A percentile compares a stretch with the other conserved stretches of the same genome.
phyloP scores from a whole-genome alignment of 2,797 vertebrate species.

The Brachyrhaphis roseni region DNA sequence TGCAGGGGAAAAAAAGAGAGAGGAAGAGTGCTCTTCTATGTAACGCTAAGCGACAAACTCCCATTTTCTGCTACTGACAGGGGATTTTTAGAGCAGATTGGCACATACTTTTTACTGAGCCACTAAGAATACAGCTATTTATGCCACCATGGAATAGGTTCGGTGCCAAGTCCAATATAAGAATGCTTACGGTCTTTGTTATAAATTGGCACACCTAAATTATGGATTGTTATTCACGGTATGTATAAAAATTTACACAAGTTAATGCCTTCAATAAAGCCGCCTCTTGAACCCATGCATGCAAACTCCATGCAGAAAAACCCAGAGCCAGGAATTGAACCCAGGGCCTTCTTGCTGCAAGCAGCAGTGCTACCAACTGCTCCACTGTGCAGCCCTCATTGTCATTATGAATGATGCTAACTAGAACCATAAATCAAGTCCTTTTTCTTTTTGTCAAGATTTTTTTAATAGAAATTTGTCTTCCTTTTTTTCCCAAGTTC shows the following conservation, averaged over 20 bases:
- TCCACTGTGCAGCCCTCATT: neutral
- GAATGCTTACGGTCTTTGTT: neutral
- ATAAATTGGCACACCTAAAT: neutral
- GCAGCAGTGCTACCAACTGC: too few relatives aligned
- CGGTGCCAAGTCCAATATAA: neutral
- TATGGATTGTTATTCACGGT: neutral
- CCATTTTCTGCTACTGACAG: conserved; percentile 44
- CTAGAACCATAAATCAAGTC: neutral
- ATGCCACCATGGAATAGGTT: conserved; percentile 19
- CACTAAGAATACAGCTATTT: conserved; percentile 46
- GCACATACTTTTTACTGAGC: conserved; percentile 36
- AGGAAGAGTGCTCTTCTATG: conserved; percentile 42
- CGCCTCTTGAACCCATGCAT: too few relatives aligned
- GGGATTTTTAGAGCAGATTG: conserved; percentile 49
- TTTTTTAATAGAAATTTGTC: too few relatives aligned
- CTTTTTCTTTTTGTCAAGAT: too few relatives aligned
- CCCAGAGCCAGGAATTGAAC: too few relatives aligned
- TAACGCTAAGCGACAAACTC: conserved; percentile 64
- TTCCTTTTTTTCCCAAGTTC: neutral
- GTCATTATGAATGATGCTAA: neutral
- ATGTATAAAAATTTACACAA: neutral
- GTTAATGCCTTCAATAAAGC: neutral
- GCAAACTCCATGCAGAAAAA: too few relatives aligned
- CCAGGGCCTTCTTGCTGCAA: too few relatives aligned
- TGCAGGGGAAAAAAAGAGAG: neutral